Percentiles rank a stretch among this genome's conserved stretches.
phyloP scores from a whole-genome alignment of 1,140 invertebrate genomes.

The Venustaconcha ellipsiformis region DNA sequence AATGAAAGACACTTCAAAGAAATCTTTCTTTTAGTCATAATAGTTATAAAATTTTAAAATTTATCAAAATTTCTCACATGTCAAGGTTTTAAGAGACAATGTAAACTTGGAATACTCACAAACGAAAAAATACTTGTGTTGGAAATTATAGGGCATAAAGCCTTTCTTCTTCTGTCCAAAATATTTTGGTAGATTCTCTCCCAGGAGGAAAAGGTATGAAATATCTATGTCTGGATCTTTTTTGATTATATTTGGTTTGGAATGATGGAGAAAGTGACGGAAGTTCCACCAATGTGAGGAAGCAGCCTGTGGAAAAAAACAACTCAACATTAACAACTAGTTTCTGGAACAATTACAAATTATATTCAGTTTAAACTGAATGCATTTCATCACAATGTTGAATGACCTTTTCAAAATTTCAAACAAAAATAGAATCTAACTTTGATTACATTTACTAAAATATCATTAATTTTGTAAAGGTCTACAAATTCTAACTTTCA shows the following conservation, averaged over 20 bases:
- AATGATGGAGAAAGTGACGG: slow-evolving; percentile 68
- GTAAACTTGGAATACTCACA: slow-evolving; percentile 45
- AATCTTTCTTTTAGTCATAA: neutral
- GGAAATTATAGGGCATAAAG: slow-evolving; percentile 63
- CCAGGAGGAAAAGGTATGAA: slow-evolving; percentile 62
- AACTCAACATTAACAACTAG: too few relatives aligned
- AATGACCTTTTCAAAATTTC: too few relatives aligned
- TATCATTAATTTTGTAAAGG: too few relatives aligned
- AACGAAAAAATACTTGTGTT: slow-evolving; percentile 66
- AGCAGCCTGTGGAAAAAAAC: slow-evolving; percentile 46
- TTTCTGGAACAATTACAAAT: too few relatives aligned
- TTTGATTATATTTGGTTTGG: slow-evolving; percentile 66
- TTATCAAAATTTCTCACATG: neutral
- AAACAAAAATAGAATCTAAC: too few relatives aligned
- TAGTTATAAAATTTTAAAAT: neutral
- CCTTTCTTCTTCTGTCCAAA: slow-evolving; percentile 57
- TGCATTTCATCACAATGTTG: too few relatives aligned
- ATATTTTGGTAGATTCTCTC: slow-evolving; percentile 53
- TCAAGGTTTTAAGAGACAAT: neutral
- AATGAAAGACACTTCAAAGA: too few relatives aligned
- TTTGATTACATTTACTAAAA: too few relatives aligned
- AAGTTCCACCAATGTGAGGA: slow-evolving; percentile 69
- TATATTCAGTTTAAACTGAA: too few relatives aligned
- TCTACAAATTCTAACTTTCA: too few relatives aligned
- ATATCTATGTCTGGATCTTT: slow-evolving; percentile 67